Percentiles rank a stretch among this genome's conserved stretches.
Evolutionary conservation across 1,140 invertebrate genomes (phyloP).

Genomic region (Protaetia brevitarsis): DNA sequence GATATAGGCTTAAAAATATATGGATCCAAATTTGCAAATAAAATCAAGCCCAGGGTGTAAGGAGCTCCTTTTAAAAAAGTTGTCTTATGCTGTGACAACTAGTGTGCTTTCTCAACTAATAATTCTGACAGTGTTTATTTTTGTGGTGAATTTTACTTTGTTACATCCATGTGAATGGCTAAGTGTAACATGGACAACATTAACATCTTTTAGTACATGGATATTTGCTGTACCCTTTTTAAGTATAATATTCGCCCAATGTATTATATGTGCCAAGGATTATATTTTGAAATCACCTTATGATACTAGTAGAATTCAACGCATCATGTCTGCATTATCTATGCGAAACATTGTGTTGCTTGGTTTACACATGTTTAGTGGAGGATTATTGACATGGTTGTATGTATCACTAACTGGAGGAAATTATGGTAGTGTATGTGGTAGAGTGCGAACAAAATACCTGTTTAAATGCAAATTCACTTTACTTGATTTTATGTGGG

Average conservation of each 20-base stretch:
- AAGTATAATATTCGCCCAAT: slow-evolving; percentile 54
- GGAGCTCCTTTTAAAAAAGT: slow-evolving; percentile 50
- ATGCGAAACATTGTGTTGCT: slow-evolving; percentile 58
- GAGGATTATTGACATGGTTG: slow-evolving; percentile 59
- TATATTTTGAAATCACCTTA: slow-evolving; percentile 54
- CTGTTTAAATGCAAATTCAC: slow-evolving; percentile 55
- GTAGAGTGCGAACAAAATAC: slow-evolving; percentile 40
- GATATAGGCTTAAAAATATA: too few relatives aligned
- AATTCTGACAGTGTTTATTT: slow-evolving; percentile 53
- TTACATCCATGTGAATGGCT: slow-evolving; percentile 56
- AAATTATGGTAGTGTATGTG: slow-evolving; percentile 51
- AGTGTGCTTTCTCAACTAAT: slow-evolving; percentile 54
- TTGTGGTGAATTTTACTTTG: slow-evolving; percentile 54
- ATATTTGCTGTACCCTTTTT: slow-evolving; percentile 55
- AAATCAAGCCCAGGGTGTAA: slow-evolving; percentile 41
- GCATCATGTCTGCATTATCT: slow-evolving; percentile 59
- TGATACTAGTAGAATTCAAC: slow-evolving; percentile 59
- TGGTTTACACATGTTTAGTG: slow-evolving; percentile 56
- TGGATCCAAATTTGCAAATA: slow-evolving; percentile 10
- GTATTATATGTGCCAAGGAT: slow-evolving; percentile 59
- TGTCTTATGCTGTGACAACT: slow-evolving; percentile 50
- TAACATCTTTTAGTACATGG: slow-evolving; percentile 56
- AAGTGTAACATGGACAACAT: slow-evolving; percentile 47
- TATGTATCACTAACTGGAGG: slow-evolving; percentile 59
- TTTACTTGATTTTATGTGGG: slow-evolving; percentile 63